phyloP scores from a whole-genome alignment of 2,113 vertebrate species.

The Lycocorax pyrrhopterus region DNA sequence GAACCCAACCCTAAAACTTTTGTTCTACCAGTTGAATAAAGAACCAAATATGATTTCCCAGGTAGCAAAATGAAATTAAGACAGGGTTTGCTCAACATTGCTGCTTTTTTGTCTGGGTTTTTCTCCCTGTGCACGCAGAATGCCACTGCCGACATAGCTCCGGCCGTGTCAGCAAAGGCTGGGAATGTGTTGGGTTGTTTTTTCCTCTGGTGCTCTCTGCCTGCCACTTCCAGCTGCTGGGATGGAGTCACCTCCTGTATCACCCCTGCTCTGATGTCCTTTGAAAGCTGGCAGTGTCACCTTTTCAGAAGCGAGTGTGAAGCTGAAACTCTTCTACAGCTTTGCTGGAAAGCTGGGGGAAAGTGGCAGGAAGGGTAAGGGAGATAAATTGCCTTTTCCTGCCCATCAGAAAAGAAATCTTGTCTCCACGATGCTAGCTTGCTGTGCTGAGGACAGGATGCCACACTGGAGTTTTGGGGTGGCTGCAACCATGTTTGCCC shows the following conservation, averaged over 20 bases:
- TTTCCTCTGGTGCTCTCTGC: not conserved
- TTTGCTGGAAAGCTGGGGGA: not conserved
- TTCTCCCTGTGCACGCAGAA: rapidly evolving
- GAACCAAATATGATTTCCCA: not conserved
- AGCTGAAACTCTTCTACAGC: not conserved
- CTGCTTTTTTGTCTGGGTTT: not conserved
- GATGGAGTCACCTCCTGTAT: not conserved
- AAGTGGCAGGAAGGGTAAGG: not conserved
- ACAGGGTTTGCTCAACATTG: not conserved
- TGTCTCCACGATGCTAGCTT: rapidly evolving
- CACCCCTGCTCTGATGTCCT: not conserved
- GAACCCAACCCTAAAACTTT: not conserved
- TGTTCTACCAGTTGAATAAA: not conserved
- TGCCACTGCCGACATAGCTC: not conserved
- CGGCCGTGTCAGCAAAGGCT: not conserved
- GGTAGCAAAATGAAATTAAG: not conserved
- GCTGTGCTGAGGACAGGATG: rapidly evolving
- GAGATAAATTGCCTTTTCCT: not conserved
- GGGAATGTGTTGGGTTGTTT: not conserved
- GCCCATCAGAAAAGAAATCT: too few relatives aligned
- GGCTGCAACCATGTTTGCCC: not conserved
- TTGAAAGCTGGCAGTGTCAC: not conserved
- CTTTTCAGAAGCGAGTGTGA: not conserved
- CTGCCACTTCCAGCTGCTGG: not conserved
- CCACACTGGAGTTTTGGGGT: rapidly evolving